Percentiles rank a stretch among this genome's conserved stretches.
phyloP scores from a whole-genome alignment of 2,797 vertebrate genomes.

The Sebastes iracundus region DNA sequence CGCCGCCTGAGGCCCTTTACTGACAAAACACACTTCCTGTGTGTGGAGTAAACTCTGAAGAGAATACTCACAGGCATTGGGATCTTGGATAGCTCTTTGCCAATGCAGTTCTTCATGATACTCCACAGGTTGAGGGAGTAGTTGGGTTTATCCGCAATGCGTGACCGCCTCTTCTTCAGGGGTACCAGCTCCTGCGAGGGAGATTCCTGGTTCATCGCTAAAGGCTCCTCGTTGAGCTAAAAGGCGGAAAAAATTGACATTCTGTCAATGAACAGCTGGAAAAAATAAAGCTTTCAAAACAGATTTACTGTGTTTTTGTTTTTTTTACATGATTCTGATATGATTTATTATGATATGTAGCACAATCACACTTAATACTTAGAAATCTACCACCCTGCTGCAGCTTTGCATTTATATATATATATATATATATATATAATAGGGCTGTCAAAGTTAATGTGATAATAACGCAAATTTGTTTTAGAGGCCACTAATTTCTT shows the following conservation, averaged over 20 bases:
- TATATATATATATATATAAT: no score
- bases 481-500: no score
- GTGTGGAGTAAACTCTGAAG: neutral
- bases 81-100: conserved; percentile 96
- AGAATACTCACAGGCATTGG: conserved; percentile 90
- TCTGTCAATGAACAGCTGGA: neutral
- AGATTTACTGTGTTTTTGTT: neutral
- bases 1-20: neutral
- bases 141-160: conserved; percentile 95
- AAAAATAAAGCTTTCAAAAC: neutral
- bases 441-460: no score
- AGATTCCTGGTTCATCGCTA: conserved; percentile 81
- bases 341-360: neutral
- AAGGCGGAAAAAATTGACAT: neutral
- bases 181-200: conserved; percentile 85
- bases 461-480: no score
- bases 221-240: conserved; percentile 82
- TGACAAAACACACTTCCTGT: neutral
- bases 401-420: neutral
- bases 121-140: conserved; percentile 98
- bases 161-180: conserved; percentile 87
- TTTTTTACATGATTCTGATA: neutral
- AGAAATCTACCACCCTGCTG: neutral
- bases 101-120: conserved; percentile 98
- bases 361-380: neutral